Conservation (phyloP, 2,113 vertebrate species). For the Phainopepla nitens region DNA sequence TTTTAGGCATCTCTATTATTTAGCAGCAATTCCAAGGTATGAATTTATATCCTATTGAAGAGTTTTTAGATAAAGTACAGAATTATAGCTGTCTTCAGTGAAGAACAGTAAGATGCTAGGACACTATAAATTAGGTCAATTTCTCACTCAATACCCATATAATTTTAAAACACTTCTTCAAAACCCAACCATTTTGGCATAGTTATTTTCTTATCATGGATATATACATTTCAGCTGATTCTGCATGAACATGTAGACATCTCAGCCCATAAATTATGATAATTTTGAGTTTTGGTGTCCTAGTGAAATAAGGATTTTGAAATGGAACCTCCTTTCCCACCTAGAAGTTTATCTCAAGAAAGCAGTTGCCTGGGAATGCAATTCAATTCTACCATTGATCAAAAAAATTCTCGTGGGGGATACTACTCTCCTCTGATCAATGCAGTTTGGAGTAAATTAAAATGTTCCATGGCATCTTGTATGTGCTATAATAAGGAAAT, state of each 20-base stretch:
- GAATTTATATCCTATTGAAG: neutral
- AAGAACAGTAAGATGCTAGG: neutral
- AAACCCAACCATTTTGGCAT: neutral
- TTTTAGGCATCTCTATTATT: neutral
- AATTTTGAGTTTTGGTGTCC: neutral
- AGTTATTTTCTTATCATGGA: neutral
- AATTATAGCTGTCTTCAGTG: neutral
- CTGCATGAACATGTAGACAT: neutral
- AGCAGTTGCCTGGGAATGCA: neutral
- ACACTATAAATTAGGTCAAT: neutral
- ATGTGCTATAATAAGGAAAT: neutral
- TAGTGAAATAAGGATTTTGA: neutral
- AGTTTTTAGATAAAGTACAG: neutral
- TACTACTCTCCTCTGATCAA: neutral
- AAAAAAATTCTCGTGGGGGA: neutral
- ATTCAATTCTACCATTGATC: neutral
- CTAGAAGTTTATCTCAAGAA: neutral
- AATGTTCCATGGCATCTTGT: neutral
- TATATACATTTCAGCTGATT: neutral
- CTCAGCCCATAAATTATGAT: neutral
- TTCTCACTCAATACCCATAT: neutral
- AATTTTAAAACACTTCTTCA: neutral
- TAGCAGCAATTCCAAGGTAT: neutral
- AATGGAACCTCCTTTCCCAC: neutral
- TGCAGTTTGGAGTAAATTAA: neutral